A percentile compares a stretch with the other conserved stretches of the same genome.
Conservation (phyloP, 2,113 vertebrate species). For the western clawed frog (Xenopus tropicalis) region DNA sequence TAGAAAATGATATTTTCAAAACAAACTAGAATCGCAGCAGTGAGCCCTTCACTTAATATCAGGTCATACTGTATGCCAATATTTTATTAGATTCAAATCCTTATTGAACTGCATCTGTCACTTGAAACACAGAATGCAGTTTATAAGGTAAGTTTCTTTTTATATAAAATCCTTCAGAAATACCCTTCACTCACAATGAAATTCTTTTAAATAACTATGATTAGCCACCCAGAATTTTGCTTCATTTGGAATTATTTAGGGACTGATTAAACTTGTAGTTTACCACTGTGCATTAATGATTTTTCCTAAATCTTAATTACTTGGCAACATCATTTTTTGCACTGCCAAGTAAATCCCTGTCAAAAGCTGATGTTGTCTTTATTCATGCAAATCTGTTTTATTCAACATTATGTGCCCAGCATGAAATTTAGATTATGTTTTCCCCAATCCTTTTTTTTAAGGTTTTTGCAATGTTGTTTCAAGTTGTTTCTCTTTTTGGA, state of each 20-base stretch:
- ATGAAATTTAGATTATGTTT: neutral
- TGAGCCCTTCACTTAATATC: no score
- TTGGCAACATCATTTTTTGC: neutral
- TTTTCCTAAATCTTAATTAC: neutral
- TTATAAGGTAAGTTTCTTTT: no score
- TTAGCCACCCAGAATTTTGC: neutral
- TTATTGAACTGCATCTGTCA: no score
- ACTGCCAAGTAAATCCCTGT: neutral
- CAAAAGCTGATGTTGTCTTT: constrained; percentile 1
- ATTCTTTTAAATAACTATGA: neutral
- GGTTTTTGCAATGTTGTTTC: neutral
- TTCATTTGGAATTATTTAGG: neutral
- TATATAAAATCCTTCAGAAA: no score
- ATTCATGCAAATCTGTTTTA: neutral
- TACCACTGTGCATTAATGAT: neutral
- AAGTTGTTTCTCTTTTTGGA: neutral
- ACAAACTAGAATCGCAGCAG: no score
- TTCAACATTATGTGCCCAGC: neutral
- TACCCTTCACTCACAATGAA: neutral
- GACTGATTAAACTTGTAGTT: neutral
- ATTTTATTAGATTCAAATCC: no score
- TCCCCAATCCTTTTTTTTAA: no score
- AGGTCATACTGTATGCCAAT: no score
- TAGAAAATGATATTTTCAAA: no score
- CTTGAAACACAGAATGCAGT: no score